These are phyloP conservation scores for Eudemis profundana DNA, from an alignment of 2,888 invertebrate species.

Conservation along the genomic window DNA sequence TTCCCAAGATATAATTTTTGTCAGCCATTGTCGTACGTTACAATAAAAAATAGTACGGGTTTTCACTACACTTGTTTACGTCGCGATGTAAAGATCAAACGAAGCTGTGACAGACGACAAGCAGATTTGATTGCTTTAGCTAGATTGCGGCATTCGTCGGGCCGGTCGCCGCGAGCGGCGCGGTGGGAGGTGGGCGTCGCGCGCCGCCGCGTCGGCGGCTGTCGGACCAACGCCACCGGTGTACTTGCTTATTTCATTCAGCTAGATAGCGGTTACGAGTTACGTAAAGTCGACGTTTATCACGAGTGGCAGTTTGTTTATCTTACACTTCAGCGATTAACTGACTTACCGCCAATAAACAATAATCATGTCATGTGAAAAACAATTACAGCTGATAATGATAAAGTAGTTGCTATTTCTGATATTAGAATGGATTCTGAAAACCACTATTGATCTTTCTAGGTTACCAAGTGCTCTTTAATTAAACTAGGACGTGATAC, in stretches of 20 bases:
- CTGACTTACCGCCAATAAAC: slow-evolving; percentile 67
- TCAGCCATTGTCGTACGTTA: slow-evolving; percentile 64
- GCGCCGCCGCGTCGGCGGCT: slow-evolving; percentile 52
- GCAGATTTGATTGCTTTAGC: slow-evolving; percentile 48
- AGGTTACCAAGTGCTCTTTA: background rate
- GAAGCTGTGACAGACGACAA: slow-evolving; percentile 34
- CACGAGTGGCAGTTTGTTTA: slow-evolving; percentile 68
- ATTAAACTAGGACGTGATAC: too few relatives aligned
- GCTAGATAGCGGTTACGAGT: slow-evolving; percentile 48
- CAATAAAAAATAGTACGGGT: background rate
- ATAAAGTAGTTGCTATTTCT: background rate
- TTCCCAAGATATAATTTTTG: slow-evolving; percentile 87
- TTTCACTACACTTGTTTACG: slow-evolving; percentile 24
- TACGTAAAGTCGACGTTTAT: slow-evolving; percentile 73
- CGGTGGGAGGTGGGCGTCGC: slow-evolving; percentile 55
- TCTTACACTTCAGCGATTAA: slow-evolving; percentile 65
- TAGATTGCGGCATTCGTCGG: slow-evolving; percentile 52
- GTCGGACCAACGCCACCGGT: too few relatives aligned
- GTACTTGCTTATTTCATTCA: slow-evolving; percentile 33
- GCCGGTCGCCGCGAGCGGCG: slow-evolving; percentile 44
- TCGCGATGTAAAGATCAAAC: slow-evolving; percentile 29
- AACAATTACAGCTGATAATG: slow-evolving; percentile 55
- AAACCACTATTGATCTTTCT: background rate
- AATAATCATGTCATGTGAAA: slow-evolving; percentile 54
- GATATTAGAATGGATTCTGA: background rate